Conservation (phyloP, 1,140 invertebrate species). For the Nephila pilipes region DNA sequence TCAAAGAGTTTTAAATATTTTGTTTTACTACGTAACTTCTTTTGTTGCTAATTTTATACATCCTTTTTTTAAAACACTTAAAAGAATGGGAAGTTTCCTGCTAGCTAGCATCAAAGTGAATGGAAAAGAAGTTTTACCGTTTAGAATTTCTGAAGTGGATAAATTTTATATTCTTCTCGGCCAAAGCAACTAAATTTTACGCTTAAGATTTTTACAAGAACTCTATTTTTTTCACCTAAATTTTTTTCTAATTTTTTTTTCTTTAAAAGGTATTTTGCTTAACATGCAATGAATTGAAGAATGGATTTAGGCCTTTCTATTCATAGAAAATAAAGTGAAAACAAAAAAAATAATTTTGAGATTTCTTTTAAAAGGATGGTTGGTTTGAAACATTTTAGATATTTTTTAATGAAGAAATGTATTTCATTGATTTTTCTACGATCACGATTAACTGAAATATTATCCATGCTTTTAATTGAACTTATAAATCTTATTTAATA, state of each 20-base stretch:
- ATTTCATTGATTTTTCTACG: no score
- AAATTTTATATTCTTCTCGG: constrained; percentile 18
- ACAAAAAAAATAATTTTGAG: background rate
- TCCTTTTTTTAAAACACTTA: background rate
- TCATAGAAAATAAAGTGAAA: background rate
- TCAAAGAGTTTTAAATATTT: constrained; percentile 37
- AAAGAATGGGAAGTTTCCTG: constrained; percentile 25
- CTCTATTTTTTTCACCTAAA: background rate
- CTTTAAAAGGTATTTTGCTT: background rate
- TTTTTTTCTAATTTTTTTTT: background rate
- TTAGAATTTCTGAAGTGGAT: constrained; percentile 33
- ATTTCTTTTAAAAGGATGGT: background rate
- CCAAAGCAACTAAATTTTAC: background rate
- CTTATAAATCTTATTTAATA: no score
- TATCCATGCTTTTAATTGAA: no score
- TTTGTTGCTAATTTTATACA: constrained; percentile 25
- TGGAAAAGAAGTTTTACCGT: constrained; percentile 14
- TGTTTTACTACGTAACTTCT: constrained; percentile 43
- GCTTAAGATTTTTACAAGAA: constrained; percentile 18
- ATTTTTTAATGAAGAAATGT: no score
- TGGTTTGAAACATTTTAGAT: background rate
- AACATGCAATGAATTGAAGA: background rate
- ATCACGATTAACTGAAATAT: no score
- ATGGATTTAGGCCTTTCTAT: background rate
- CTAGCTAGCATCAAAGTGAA: constrained; percentile 17